Evolutionary conservation across 1,140 invertebrate species (phyloP), one percentile per base, ranked within the genome.

Genomic region (Lutraria rhynchaena): DNA sequence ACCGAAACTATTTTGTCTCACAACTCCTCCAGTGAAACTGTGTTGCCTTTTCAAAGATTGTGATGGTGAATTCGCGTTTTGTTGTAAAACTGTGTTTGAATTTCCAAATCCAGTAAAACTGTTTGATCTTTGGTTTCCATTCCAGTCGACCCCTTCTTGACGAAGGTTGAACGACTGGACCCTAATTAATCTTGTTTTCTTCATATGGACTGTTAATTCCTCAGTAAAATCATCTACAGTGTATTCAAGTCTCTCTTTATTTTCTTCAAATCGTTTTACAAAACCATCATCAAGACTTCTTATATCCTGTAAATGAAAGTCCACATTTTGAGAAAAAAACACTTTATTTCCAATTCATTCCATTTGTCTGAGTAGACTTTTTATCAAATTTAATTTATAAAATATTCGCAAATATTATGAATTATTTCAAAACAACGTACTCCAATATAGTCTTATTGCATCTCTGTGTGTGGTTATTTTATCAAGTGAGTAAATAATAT

Each of bases 131-230:
- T 69, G 76, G 44, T 65, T 77, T 22, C n/a, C 53, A 33, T 69
- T 73, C 67, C 67, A 73, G 60, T 81, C 69, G 0, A 71, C 58
- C 17, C 46, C 69, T 17, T 81, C 69, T 44, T 73, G 41, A 7
- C 69, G 58, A 19, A 74, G 11, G 58, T 46, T 63, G 41, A 81
- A 81, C 13, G 78, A 81, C 58, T 81, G 55, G 2, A 81, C 78
- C 19, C 78, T 31, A 15, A 81, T 81, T 19, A 81, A 55, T 11
- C 70, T 24, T 49, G 78, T 81, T 44, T 74, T 73, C 69, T 81
- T 81, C 78, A 81, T 81, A 46, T 81, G 78, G 24, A 63, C 78
- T 27, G 60, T 74, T 27, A 81, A 41, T 17, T 44, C 46, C 15
- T 81, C 69, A 0, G 51, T 17, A 60, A 81, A 81, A 0, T 13